These are phyloP conservation scores for Salpingus planirostris DNA, from an alignment of 2,888 invertebrate genomes.

Conservation along the genomic window DNA sequence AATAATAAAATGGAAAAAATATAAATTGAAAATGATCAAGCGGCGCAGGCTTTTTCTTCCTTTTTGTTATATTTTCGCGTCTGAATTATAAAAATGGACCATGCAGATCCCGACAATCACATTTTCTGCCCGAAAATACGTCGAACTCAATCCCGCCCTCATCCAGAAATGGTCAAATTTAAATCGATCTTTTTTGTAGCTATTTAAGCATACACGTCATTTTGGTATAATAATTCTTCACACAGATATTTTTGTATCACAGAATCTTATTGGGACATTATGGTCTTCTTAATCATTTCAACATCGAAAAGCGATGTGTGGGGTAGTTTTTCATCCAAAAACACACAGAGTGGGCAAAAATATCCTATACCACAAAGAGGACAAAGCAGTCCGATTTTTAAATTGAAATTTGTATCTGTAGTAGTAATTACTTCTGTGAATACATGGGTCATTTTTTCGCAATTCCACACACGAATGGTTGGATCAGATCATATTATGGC, in stretches of 20 bases:
- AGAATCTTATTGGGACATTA: constrained; percentile 12
- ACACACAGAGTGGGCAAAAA: too few species aligned
- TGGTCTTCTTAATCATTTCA: constrained; percentile 8
- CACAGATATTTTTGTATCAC: constrained; percentile 11
- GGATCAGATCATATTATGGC: too few species aligned
- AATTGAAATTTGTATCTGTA: too few species aligned
- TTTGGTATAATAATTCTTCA: constrained; percentile 5
- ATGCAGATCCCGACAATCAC: constrained; percentile 11
- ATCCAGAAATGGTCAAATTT: constrained; percentile 7
- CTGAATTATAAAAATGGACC: constrained; percentile 27
- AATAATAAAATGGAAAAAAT: constrained; percentile 5
- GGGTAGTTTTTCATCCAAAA: too few species aligned
- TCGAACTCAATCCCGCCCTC: constrained; percentile 6
- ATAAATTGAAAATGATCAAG: constrained; percentile 10
- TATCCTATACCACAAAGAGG: too few species aligned
- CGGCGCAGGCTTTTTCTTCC: constrained; percentile 11
- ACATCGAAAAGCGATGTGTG: constrained; percentile 7
- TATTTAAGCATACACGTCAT: too few species aligned
- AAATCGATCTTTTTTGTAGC: too few species aligned
- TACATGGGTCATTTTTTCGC: too few species aligned
- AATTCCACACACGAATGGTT: too few species aligned
- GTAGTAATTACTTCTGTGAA: too few species aligned
- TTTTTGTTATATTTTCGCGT: constrained; percentile 21
- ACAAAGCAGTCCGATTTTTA: too few species aligned
- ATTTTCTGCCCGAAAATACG: constrained; percentile 4